Percentiles rank a stretch among this genome's conserved stretches.
These are phyloP conservation scores for Pentamera pediparva DNA, from an alignment of 53 echinoderm and acorn worm genomes.

Conservation along the genomic window DNA sequence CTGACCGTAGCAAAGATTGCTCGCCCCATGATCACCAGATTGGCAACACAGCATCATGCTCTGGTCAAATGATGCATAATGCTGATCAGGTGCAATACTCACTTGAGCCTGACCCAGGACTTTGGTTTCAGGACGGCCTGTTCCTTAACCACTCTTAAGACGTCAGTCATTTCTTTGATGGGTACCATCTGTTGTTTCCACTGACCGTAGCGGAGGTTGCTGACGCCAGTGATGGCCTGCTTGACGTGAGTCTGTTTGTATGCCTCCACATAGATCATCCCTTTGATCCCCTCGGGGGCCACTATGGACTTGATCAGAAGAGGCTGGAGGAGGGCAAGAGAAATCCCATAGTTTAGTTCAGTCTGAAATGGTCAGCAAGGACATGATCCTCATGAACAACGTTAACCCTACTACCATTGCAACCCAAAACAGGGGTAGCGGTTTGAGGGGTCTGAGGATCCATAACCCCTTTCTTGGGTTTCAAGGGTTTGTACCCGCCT, in stretches of 20 bases:
- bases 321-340: slow-evolving; percentile 47
- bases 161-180: slow-evolving; percentile 99
- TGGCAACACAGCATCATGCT: slow-evolving; percentile 22
- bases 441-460: too few species aligned
- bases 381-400: too few species aligned
- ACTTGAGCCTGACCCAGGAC: slow-evolving; percentile 96
- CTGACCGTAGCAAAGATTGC: slow-evolving; percentile 67
- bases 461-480: too few species aligned
- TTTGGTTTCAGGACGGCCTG: slow-evolving; percentile 59
- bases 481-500: too few species aligned
- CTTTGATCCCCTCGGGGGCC: slow-evolving; percentile 90
- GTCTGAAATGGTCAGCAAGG: too few species aligned
- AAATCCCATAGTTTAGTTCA: background rate
- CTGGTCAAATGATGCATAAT: too few species aligned
- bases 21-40: slow-evolving; percentile 72
- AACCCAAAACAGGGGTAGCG: too few species aligned
- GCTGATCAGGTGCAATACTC: slow-evolving; percentile 25
- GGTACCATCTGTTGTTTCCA: slow-evolving; percentile 98
- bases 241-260: slow-evolving; percentile 99
- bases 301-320: slow-evolving; percentile 94
- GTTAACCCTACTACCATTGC: too few species aligned
- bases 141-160: slow-evolving; percentile 93
- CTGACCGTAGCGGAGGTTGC: slow-evolving; percentile 78
- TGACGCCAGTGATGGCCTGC: slow-evolving; percentile 89
- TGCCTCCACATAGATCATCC: slow-evolving; percentile 88